Percentiles rank a stretch among this genome's conserved stretches.
Evolutionary conservation across 92 coral and sea anemone genomes (phyloP).

Genomic region (Zoanthus solanderi): DNA sequence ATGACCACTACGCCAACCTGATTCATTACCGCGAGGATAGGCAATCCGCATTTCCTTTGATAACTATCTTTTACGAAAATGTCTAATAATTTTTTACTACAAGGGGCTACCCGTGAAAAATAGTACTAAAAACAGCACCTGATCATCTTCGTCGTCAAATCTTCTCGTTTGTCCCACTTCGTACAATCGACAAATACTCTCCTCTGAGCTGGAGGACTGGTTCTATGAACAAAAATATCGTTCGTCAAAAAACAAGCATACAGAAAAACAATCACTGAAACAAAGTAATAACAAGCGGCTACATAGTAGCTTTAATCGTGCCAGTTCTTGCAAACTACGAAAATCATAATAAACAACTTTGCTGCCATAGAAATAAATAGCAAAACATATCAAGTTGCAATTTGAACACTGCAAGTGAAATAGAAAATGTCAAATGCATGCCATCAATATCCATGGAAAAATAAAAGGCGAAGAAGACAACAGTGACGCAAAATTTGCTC

Average conservation of each 20-base stretch:
- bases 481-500: too few species aligned
- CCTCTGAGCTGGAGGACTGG: constrained; percentile 75
- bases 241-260: not conserved
- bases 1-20: too few species aligned
- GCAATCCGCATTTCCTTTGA: not conserved
- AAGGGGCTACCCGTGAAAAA: too few species aligned
- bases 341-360: not conserved
- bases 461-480: too few species aligned
- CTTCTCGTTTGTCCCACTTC: constrained; percentile 92
- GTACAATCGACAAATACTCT: constrained; percentile 91
- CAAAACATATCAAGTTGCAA: too few species aligned
- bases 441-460: too few species aligned
- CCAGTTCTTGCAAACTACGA: not conserved
- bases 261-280: not conserved
- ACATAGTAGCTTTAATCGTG: not conserved
- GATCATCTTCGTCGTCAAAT: constrained; percentile 91
- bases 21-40: too few species aligned
- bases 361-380: too few species aligned
- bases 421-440: too few species aligned
- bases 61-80: not conserved
- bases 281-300: not conserved
- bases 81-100: too few species aligned
- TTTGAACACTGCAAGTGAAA: too few species aligned
- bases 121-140: constrained; percentile 43
- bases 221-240: constrained; percentile 59